A percentile compares a stretch with the other conserved stretches of the same genome.
phyloP scores from a whole-genome alignment of 2,797 vertebrate species.

The Ceyx erithaca region DNA sequence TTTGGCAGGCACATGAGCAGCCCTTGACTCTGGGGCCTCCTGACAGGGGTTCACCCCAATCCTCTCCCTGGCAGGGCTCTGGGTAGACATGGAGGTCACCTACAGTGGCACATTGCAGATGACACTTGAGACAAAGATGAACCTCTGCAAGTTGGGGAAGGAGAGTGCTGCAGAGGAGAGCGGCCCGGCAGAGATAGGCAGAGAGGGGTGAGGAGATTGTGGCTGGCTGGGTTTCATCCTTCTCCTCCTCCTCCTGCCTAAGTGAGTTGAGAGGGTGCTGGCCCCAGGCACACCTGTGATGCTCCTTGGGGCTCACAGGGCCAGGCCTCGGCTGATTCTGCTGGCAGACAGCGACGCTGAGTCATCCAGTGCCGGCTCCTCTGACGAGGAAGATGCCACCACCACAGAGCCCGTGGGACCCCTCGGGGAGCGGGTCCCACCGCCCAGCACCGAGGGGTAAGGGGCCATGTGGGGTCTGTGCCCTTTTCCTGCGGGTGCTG shows the following conservation, averaged over 20 bases:
- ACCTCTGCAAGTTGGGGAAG: conserved; percentile 90
- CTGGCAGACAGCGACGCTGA: conserved; percentile 91
- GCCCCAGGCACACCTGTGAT: neutral
- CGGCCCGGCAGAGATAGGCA: conserved; percentile 45
- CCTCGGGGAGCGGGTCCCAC: conserved; percentile 76
- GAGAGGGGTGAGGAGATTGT: conserved; percentile 71
- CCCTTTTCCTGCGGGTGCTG: no score
- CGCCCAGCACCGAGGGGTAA: conserved; percentile 81
- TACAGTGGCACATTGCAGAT: conserved; percentile 90
- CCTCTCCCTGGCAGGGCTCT: conserved; percentile 81
- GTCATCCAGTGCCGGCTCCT: conserved; percentile 89
- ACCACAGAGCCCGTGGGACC: conserved; percentile 74
- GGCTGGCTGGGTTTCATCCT: neutral
- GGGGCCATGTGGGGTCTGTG: neutral
- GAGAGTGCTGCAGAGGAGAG: conserved; percentile 77
- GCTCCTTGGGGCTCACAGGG: neutral
- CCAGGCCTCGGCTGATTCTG: conserved; percentile 71
- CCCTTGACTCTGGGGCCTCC: neutral
- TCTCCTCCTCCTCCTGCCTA: neutral
- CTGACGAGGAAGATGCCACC: conserved; percentile 86
- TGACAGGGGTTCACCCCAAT: neutral
- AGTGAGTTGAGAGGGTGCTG: neutral
- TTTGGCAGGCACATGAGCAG: neutral
- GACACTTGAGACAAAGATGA: conserved; percentile 92
- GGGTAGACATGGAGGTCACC: conserved; percentile 87